Evolutionary conservation across 1,140 invertebrate genomes (phyloP).

Genomic region (Solen grandis): DNA sequence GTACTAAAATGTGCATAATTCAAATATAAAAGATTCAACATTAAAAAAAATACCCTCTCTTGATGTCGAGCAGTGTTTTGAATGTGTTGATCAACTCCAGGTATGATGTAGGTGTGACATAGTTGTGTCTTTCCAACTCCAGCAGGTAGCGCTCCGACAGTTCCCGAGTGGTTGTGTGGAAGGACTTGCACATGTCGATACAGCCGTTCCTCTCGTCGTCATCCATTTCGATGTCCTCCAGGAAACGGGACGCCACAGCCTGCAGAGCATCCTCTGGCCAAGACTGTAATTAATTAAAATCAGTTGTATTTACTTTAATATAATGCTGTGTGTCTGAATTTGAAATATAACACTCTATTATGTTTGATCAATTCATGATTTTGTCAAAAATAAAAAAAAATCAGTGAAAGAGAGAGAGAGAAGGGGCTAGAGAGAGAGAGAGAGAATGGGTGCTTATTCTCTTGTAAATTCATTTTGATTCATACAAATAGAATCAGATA

Average conservation of each 20-base stretch:
- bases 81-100: slow-evolving; percentile 81
- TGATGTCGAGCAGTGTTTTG: slow-evolving; percentile 78
- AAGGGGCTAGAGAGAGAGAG: too few relatives aligned
- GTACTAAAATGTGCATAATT: too few relatives aligned
- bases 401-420: too few relatives aligned
- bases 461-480: too few relatives aligned
- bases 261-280: slow-evolving; percentile 85
- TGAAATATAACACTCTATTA: too few relatives aligned
- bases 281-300: slow-evolving; percentile 79
- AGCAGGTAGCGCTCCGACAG: slow-evolving; percentile 85
- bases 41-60: slow-evolving; percentile 84
- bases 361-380: too few relatives aligned
- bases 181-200: slow-evolving; percentile 88
- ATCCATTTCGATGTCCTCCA: slow-evolving; percentile 87
- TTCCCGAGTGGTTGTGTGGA: slow-evolving; percentile 90
- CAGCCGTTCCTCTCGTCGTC: slow-evolving; percentile 85
- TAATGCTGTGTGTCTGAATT: too few relatives aligned
- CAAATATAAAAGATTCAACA: too few relatives aligned
- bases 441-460: too few relatives aligned
- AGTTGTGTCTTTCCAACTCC: slow-evolving; percentile 84
- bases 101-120: slow-evolving; percentile 82
- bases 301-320: too few relatives aligned
- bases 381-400: too few relatives aligned
- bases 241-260: slow-evolving; percentile 91
- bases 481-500: too few relatives aligned